phyloP scores from a whole-genome alignment of 1,140 invertebrate genomes.

The Bathynomus jamesi region DNA sequence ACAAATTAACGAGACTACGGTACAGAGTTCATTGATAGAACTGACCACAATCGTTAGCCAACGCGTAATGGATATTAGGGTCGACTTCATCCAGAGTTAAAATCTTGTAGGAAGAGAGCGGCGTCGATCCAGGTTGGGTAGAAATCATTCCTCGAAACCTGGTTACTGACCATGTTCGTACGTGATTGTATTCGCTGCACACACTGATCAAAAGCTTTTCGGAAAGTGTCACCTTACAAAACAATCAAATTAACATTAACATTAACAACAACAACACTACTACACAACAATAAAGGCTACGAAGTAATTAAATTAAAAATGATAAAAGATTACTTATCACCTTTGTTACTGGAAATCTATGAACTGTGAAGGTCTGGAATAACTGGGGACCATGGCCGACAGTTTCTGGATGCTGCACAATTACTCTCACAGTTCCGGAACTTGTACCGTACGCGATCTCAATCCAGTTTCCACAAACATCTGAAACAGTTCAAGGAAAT shows the following conservation, averaged over 20 bases:
- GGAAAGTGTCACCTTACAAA: constrained; percentile 73
- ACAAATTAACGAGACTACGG: no score
- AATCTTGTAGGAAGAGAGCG: constrained; percentile 93
- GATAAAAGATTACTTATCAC: no score
- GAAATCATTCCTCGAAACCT: constrained; percentile 91
- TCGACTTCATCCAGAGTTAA: constrained; percentile 79
- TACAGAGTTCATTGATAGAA: no score
- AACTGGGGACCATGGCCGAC: constrained; percentile 94
- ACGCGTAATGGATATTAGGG: constrained; percentile 45
- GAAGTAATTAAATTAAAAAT: no score
- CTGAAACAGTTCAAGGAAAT: no score
- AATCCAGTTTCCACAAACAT: constrained; percentile 95
- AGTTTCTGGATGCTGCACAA: constrained; percentile 97
- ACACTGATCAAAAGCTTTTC: constrained; percentile 96
- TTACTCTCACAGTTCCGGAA: constrained; percentile 88
- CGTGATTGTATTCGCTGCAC: constrained; percentile 96
- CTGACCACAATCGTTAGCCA: constrained; percentile 50
- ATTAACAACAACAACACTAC: no score
- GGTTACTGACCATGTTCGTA: constrained; percentile 91
- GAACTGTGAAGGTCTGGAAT: constrained; percentile 96
- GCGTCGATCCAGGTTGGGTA: constrained; percentile 92
- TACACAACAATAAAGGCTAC: no score
- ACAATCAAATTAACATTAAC: no score
- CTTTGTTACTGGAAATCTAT: constrained; percentile 90
- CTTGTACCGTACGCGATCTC: constrained; percentile 98